Evolutionary conservation across 2,797 vertebrate species (phyloP), one percentile per base, ranked within the genome.

Genomic region (Heterohyrax brucei): DNA sequence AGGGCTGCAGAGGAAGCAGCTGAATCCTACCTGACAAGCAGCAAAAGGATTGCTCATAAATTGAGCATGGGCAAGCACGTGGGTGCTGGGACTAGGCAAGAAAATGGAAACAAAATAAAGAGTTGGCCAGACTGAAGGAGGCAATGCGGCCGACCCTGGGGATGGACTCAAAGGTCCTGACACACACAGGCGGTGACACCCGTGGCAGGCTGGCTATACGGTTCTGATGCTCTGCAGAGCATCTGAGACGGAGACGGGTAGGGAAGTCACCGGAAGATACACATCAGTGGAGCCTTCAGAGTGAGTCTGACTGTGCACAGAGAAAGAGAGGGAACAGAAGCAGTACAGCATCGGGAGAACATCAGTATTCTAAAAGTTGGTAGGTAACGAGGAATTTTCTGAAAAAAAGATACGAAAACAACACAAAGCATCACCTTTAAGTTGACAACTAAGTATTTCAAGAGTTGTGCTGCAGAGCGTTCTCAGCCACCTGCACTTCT

Each of bases 91-190:
- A 78, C n/a, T 85, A 91, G 62, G 80, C 85, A 82, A 80, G 76
- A 75, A 95, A 94, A 91, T 94, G 19, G 39, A 91, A 96, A 91
- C 53, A 72, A 46, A 77, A 95, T 18, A 88, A 94, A 77, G n/a
- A 88, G 76, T 39, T 91, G 19, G 39, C 8, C 75, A 62, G 24
- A 70, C 24, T 50, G 86, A 59, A 90, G 33, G n/a, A 94, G 50
- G 19, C 46, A 93, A 82, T 82, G 79, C 73, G 44, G 73, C 53
- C 80, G 77, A 39, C 28, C 21, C 13, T 94, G 48, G 56, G 72
- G 39, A 78, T 73, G 53, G 59, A 77, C 61, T 66, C 72, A 12
- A 72, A 70, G 50, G n/a, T 72, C 46, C 68, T 33, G 24, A 72
- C 78, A 91, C 33, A 70, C 30, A 33, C 1, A 89, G 44, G 44